A percentile compares a stretch with the other conserved stretches of the same genome.
Evolutionary conservation across 2,113 vertebrate species (phyloP).

Genomic region (Synchiropus splendidus): DNA sequence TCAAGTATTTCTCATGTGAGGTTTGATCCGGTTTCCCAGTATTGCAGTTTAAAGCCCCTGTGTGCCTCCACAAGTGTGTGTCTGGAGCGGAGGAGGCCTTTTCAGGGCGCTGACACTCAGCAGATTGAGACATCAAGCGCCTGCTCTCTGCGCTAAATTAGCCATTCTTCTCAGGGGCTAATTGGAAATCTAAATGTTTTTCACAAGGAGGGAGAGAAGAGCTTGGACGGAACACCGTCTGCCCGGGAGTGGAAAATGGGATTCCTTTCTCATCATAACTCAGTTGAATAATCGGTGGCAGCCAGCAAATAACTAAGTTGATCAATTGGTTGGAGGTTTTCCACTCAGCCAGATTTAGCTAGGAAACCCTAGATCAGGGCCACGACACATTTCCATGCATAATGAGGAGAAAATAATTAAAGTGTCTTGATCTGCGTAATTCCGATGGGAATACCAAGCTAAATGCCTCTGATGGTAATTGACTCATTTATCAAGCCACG

Average conservation of each 20-base stretch:
- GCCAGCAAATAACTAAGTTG: constrained; percentile 6
- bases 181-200: constrained; percentile 94
- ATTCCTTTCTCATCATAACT: constrained; percentile 22
- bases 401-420: constrained; percentile 60
- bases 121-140: constrained; percentile 94
- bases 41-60: constrained; percentile 10
- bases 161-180: constrained; percentile 84
- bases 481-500: constrained; percentile 61
- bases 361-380: constrained; percentile 27
- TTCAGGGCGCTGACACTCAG: constrained; percentile 84
- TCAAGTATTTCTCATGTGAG: constrained; percentile 13
- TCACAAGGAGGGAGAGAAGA: constrained; percentile 63
- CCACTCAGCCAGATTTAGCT: constrained; percentile 13
- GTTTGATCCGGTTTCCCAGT: constrained; percentile 7
- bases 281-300: constrained; percentile 8
- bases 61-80: constrained; percentile 17
- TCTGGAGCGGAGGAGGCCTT: constrained; percentile 65
- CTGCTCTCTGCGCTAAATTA: constrained; percentile 83
- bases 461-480: constrained; percentile 59
- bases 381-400: constrained; percentile 49
- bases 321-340: not conserved
- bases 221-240: constrained; percentile 61
- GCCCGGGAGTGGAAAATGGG: constrained; percentile 31
- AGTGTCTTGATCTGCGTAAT: constrained; percentile 55
- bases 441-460: constrained; percentile 59